Percentiles rank a stretch among this genome's conserved stretches.
phyloP scores from a whole-genome alignment of 2,113 vertebrate genomes.

The Leucoraja erinaceus region DNA sequence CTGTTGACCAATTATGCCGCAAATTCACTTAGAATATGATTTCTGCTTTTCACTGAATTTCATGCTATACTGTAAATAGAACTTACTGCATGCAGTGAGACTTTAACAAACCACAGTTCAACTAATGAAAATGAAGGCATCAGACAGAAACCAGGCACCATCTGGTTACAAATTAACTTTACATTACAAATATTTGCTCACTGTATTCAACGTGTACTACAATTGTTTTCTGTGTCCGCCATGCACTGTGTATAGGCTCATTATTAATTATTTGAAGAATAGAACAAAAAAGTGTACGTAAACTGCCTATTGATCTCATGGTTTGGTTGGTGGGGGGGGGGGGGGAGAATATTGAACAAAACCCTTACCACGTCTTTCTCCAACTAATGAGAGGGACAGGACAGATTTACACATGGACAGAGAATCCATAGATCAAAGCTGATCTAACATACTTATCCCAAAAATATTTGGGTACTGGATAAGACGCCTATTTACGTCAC shows the following conservation, averaged over 20 bases:
- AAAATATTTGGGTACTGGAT: not conserved
- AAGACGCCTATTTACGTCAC: not conserved
- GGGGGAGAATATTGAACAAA: not conserved
- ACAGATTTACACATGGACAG: not conserved
- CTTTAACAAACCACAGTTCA: not conserved
- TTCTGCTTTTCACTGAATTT: not conserved
- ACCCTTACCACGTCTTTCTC: not conserved
- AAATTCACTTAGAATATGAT: not conserved
- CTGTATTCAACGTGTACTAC: not conserved
- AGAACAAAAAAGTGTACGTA: not conserved
- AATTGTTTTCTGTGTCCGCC: not conserved
- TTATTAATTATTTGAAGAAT: not conserved
- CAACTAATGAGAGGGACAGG: not conserved
- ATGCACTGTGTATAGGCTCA: not conserved
- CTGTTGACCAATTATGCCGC: not conserved
- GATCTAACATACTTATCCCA: not conserved
- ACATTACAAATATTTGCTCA: not conserved
- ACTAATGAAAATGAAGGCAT: not conserved
- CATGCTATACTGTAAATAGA: not conserved
- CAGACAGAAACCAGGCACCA: not conserved
- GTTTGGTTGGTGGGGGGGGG: not conserved
- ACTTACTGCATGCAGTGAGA: not conserved
- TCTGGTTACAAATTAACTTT: not conserved
- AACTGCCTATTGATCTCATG: not conserved
- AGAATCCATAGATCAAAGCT: not conserved